phyloP scores from a whole-genome alignment of 2,797 vertebrate species.

The Hapalemur alaotrensis region DNA sequence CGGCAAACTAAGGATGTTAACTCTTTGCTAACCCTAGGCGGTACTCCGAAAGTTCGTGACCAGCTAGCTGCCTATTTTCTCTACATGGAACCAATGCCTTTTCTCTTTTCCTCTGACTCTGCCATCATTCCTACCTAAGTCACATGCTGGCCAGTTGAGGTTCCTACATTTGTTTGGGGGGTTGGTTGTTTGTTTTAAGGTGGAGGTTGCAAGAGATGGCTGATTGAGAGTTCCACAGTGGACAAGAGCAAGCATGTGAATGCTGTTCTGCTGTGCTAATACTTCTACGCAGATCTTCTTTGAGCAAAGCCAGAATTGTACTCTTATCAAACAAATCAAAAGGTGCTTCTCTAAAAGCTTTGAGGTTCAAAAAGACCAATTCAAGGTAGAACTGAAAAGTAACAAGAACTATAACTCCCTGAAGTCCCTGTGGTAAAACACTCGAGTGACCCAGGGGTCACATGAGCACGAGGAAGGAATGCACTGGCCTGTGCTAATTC shows the following conservation, averaged over 20 bases:
- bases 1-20: background rate
- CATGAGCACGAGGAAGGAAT: background rate
- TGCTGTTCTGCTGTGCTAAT: rapidly evolving
- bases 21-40: too few relatives aligned
- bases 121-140: background rate
- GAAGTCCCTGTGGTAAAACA: background rate
- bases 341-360: background rate
- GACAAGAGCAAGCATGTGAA: background rate
- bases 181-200: background rate
- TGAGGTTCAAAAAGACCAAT: background rate
- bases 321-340: background rate
- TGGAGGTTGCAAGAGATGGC: background rate
- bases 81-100: rapidly evolving
- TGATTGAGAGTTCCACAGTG: too few relatives aligned
- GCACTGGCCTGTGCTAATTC: rapidly evolving
- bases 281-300: background rate
- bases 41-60: background rate
- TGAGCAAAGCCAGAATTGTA: background rate
- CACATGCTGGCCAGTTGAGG: too few relatives aligned
- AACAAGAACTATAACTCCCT: rapidly evolving
- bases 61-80: background rate
- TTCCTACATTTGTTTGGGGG: background rate
- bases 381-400: background rate
- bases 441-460: background rate
- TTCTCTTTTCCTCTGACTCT: background rate